phyloP scores from a whole-genome alignment of 2,888 invertebrate genomes.

The Amphipyra berbera region DNA sequence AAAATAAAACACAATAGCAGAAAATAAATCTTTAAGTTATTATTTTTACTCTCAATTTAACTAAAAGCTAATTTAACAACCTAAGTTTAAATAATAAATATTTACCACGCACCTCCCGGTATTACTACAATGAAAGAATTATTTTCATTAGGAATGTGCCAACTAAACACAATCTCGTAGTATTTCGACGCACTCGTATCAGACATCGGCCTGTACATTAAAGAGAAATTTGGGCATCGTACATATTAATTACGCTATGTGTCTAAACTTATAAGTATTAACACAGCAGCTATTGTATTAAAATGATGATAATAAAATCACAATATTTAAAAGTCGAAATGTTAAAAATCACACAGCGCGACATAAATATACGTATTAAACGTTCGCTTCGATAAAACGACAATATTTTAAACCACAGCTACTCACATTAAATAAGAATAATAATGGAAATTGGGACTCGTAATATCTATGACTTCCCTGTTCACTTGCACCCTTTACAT shows the following conservation, averaged over 20 bases:
- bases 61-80: conserved; percentile 66
- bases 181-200: conserved; percentile 45
- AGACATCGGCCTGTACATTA: conserved; percentile 28
- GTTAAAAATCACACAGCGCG: conserved; percentile 18
- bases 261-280: conserved; percentile 50
- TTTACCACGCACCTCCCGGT: conserved; percentile 73
- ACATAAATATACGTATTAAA: conserved; percentile 16
- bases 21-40: conserved; percentile 53
- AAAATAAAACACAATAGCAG: conserved; percentile 43
- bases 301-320: conserved; percentile 35
- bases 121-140: conserved; percentile 65
- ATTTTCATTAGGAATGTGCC: conserved; percentile 71
- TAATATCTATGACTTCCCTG: conserved; percentile 29
- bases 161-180: conserved; percentile 59
- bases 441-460: conserved; percentile 29
- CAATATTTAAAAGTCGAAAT: conserved; percentile 19
- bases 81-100: conserved; percentile 79
- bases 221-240: conserved; percentile 34
- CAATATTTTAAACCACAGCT: conserved; percentile 21
- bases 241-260: conserved; percentile 51
- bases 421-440: conserved; percentile 20
- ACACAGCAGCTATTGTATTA: conserved; percentile 58
- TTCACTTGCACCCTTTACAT: conserved; percentile 5
- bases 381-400: conserved; percentile 15
- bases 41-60: conserved; percentile 58